Evolutionary conservation across 2,888 invertebrate genomes (phyloP), one percentile per base, ranked within the genome.

Genomic region (Troides helena): DNA sequence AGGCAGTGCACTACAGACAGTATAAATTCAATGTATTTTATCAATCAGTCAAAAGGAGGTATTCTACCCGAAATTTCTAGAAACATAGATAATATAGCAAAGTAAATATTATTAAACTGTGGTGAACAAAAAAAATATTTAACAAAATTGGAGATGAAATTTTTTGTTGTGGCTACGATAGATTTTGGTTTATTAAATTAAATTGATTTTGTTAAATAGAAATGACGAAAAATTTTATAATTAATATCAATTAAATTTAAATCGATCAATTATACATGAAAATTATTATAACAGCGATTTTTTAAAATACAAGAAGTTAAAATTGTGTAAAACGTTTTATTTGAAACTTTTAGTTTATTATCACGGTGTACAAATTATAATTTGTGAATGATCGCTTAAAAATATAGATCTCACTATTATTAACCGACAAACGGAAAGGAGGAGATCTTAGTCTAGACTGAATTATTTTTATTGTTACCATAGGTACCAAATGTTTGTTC

Each of bases 51-150:
- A 76, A 77, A 78, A 80, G 81, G 78, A 78, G 69, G 77, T 80
- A 4, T 30, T 30, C 30, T 30, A 81, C 87, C 81, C 85, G 91
- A 91, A 91, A 85, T 89, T 91, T 91, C 91, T 91, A 91, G 91
- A 91, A 91, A 76, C 81, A 80, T 79, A 78, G 79, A 75, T 67
- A 70, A 71, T 74, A 76, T 76, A 65, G 25, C 12, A 10, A 10
- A 23, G 12, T 1, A 58, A 8, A 30, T 62, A n/a, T 64, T 64
- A 56, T 53, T n/a, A 50, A 63, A 53, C 36, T 62, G 46, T 12
- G 4, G 18, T 53, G n/a, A 53, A 1, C n/a, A n/a, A 53, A n/a
- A 12, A 12, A 14, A 46, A 46, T 14, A 46, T 46, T 12, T 14
- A n/a, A 53, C 4, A 53, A 12, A n/a, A 53, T 7, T 53, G 0